Base-by-base conservation (phyloP, 2,888 invertebrate species). In the Cloeon dipterum region DNA sequence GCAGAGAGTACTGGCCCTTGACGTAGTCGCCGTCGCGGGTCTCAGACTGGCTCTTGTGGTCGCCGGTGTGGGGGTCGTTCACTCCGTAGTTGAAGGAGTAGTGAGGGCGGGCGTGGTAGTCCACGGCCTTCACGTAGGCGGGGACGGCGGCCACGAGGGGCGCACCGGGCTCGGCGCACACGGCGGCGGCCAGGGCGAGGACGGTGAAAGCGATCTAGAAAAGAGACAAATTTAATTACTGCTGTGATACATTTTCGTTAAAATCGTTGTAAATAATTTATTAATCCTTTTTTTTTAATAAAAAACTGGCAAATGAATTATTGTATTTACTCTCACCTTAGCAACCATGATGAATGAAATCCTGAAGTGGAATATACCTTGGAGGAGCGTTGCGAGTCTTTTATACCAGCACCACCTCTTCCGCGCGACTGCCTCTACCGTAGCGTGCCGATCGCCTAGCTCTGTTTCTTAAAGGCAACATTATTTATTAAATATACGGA, bases 31-130 rank as follows among this genome's bases (percentile, higher is more conserved):
- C 42, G 21, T 38, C 38, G 5, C 42, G 40, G 3, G 35, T 25
- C 34, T 42, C 42, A n/a, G 39, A 37, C 34, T 42, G 42, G 21
- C 38, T 40, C 40, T 43, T 43, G 33, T 34, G 20, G 40, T 40
- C 26, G 17, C 40, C 20, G 34, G 39, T 33, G 38, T 42, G 42
- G 14, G 39, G 42, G 39, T 42, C 42, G 19, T 39, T 38, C 8
- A 42, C 39, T 3, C 41, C 41, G 23, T 42, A 42, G 20, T 42
- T 36, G 36, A 39, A 42, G 5, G 39, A 33, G 36, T 42, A 42
- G 8, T 39, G 32, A 8, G 41, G 37, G 7, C 26, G 37, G 5
- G 41, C 39, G 39, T 41, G 25, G 16, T 33, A 16, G 38, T 29
- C 29, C 10, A 29, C 10, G 29, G 29, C 7, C 7, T 29, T 5